A percentile compares a stretch with the other conserved stretches of the same genome.
Evolutionary conservation across 2,888 invertebrate genomes (phyloP).

Genomic region (Tiphia femorata): DNA sequence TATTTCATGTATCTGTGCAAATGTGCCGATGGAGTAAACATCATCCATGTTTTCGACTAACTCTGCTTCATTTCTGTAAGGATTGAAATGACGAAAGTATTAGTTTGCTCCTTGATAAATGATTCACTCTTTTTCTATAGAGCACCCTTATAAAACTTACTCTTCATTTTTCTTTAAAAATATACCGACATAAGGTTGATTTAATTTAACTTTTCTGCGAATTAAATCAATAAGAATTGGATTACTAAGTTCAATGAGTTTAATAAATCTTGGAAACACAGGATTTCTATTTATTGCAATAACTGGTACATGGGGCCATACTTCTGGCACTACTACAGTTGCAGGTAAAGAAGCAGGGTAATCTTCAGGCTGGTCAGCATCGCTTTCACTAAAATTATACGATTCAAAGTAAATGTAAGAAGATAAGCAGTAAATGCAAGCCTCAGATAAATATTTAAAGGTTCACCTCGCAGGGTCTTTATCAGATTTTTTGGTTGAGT

Average conservation of each 20-base stretch:
- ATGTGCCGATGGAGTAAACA: constrained; percentile 91
- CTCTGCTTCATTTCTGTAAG: constrained; percentile 83
- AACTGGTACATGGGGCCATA: constrained; percentile 96
- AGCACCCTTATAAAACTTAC: constrained; percentile 66
- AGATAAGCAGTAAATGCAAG: not conserved
- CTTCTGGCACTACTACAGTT: constrained; percentile 93
- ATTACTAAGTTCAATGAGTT: constrained; percentile 94
- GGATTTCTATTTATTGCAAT: constrained; percentile 95
- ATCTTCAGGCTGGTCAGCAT: constrained; percentile 57
- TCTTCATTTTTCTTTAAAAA: constrained; percentile 94
- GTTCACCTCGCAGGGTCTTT: constrained; percentile 50
- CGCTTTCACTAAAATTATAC: constrained; percentile 26
- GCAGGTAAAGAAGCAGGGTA: constrained; percentile 77
- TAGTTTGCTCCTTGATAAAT: not conserved
- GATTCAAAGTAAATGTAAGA: not conserved
- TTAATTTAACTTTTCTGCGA: constrained; percentile 92
- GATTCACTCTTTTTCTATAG: not conserved
- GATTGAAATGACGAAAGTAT: not conserved
- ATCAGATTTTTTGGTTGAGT: constrained; percentile 46
- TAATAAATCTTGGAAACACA: constrained; percentile 97
- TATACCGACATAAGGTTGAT: constrained; percentile 97
- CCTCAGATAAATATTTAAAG: not conserved
- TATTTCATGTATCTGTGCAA: constrained; percentile 98
- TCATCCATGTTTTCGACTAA: constrained; percentile 87
- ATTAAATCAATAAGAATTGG: constrained; percentile 89